phyloP scores from a whole-genome alignment of 2,888 invertebrate species.

The Adela reaumurella region DNA sequence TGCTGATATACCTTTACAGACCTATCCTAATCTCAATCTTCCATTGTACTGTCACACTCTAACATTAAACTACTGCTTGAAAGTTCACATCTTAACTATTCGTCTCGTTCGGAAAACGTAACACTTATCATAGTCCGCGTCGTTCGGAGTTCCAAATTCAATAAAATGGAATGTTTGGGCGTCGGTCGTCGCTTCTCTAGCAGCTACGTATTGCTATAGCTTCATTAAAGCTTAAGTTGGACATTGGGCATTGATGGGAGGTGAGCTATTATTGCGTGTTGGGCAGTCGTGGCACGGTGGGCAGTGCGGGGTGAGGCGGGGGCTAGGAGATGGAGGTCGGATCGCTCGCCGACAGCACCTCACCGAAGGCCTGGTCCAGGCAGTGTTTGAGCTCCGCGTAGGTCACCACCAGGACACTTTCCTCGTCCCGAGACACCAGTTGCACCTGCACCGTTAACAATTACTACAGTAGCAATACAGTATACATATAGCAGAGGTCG shows the following conservation, averaged over 20 bases:
- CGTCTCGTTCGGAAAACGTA: background rate
- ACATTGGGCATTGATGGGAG: background rate
- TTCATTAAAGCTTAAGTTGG: conserved; percentile 12
- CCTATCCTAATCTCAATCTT: background rate
- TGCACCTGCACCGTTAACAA: conserved; percentile 86
- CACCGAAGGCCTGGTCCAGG: conserved; percentile 87
- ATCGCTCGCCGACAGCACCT: conserved; percentile 59
- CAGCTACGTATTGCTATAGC: background rate
- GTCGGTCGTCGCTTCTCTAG: background rate
- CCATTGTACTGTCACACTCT: background rate
- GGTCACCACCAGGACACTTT: conserved; percentile 92
- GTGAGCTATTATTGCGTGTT: background rate
- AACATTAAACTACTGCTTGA: background rate
- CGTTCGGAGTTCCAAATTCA: background rate
- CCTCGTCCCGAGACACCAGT: conserved; percentile 93
- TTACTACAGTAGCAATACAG: no score
- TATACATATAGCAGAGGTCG: no score
- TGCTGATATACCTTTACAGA: conserved; percentile 11
- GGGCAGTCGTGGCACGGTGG: background rate
- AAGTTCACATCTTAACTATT: background rate
- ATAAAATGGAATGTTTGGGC: background rate
- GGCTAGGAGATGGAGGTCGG: conserved; percentile 11
- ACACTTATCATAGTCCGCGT: background rate
- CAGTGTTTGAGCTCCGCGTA: conserved; percentile 95
- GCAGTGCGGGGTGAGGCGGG: background rate